These are phyloP conservation scores for Pyrochroa serraticornis DNA, from an alignment of 2,888 invertebrate genomes.

Conservation along the genomic window DNA sequence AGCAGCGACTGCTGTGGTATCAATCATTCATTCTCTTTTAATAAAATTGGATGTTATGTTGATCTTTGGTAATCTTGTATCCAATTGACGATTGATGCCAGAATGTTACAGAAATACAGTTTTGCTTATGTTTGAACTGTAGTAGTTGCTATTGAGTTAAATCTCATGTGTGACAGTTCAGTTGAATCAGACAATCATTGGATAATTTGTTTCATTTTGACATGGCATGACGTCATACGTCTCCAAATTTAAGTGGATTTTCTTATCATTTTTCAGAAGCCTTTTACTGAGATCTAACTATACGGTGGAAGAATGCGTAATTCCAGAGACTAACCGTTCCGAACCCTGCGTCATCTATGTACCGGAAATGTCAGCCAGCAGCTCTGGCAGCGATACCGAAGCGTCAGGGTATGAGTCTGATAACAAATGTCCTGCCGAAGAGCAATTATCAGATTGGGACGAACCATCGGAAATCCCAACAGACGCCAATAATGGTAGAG, in stretches of 20 bases:
- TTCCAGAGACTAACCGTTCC: constrained; percentile 37
- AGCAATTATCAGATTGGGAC: constrained; percentile 42
- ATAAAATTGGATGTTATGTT: too few relatives aligned
- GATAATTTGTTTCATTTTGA: not conserved
- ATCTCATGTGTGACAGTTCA: too few relatives aligned
- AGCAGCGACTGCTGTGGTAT: too few relatives aligned
- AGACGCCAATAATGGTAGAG: not conserved
- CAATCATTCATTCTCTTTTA: too few relatives aligned
- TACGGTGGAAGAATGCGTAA: constrained; percentile 49
- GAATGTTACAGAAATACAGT: not conserved
- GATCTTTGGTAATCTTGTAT: too few relatives aligned
- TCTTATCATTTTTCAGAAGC: constrained; percentile 39
- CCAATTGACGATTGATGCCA: too few relatives aligned
- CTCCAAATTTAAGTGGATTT: constrained; percentile 29
- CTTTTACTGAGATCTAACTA: constrained; percentile 46
- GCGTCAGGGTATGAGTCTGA: constrained; percentile 35
- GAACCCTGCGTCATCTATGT: constrained; percentile 50
- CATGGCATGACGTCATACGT: constrained; percentile 9
- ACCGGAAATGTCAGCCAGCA: constrained; percentile 41
- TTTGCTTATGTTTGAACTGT: too few relatives aligned
- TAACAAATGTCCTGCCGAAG: constrained; percentile 28
- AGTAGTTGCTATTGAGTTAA: too few relatives aligned
- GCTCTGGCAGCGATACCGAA: constrained; percentile 35
- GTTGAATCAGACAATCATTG: too few relatives aligned
- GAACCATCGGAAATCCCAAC: constrained; percentile 8